phyloP scores from a whole-genome alignment of 37 sponge, comb jelly and placozoan species.

The Diacarnus erythraeanus region DNA sequence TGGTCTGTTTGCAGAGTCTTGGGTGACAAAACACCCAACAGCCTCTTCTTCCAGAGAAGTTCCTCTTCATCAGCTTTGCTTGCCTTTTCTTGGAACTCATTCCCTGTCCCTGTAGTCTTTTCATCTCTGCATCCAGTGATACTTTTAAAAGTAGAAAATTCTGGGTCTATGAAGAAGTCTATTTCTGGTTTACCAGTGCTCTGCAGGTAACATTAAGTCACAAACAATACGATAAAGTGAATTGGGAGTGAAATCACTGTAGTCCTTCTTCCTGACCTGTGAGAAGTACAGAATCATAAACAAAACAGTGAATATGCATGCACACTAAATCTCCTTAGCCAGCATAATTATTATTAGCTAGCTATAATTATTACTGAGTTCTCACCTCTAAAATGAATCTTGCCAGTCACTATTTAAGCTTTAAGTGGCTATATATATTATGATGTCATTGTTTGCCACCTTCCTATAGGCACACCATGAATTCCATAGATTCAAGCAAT shows the following conservation, averaged over 20 bases:
- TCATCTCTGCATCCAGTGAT: constrained; percentile 50
- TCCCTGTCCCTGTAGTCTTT: constrained; percentile 17
- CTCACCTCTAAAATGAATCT: too few species aligned
- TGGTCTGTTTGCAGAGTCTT: constrained; percentile 36
- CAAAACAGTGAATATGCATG: too few species aligned
- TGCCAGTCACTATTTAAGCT: too few species aligned
- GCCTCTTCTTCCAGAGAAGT: constrained; percentile 22
- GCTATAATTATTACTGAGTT: too few species aligned
- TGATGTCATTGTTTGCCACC: too few species aligned
- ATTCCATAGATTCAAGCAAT: too few species aligned
- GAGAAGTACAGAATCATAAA: too few species aligned
- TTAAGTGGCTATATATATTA: too few species aligned
- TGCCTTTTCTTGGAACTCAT: constrained; percentile 7
- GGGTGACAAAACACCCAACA: constrained; percentile 6
- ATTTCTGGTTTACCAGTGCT: background rate
- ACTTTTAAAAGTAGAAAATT: constrained; percentile 3
- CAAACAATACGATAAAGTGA: background rate
- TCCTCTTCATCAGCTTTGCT: constrained; percentile 25
- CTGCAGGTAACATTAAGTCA: constrained; percentile 1
- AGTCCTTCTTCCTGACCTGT: background rate
- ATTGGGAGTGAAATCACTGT: constrained; percentile 1
- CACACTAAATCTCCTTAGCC: too few species aligned
- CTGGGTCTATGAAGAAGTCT: constrained; percentile 23
- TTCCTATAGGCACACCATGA: too few species aligned
- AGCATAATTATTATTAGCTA: too few species aligned